Evolutionary conservation across 2,113 vertebrate genomes (phyloP), one percentile per base, ranked within the genome.

Genomic region (Tricholaema leucomelas): DNA sequence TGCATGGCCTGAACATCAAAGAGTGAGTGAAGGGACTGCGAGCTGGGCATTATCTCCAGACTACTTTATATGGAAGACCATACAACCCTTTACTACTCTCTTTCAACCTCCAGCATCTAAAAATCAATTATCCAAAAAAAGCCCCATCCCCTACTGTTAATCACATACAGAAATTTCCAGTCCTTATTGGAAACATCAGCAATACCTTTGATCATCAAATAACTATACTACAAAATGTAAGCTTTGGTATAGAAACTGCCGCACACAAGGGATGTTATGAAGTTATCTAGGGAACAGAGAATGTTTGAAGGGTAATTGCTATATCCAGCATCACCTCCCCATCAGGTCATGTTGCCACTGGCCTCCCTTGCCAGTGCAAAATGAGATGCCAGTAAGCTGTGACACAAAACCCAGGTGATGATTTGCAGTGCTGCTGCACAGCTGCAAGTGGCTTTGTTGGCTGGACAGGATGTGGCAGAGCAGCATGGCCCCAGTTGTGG

Each of bases 401-500:
- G 58, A 38, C 23, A 28, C 0, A 0, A 92, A 78, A 64, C 71
- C 56, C 2, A 19, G 50, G 44, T 44, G 63, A 60, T 0, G 1
- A n/a, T 52, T 55, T 61, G 35, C 4, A 4, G 23, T 2, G 2
- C 9, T 70, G 42, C 76, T 55, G 9, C 48, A 25, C 0, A 10
- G 9, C 48, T 86, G 38, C 5, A 67, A 59, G 60, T 4, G 18
- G 20, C 21, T 70, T 7, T 70, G 33, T 67, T 36, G 60, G 15
- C 27, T 42, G 63, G 50, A 28, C 18, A 8, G 64, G 44, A 80
- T 2, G 6, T 7, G 8, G 38, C 23, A 61, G 42, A 63, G 28
- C 28, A 74, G 5, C 0, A 0, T 2, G 31, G 36, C 16, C 50
- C 12, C 1, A 1, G 10, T 14, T 0, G 0, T 1, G 1, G 58